These are phyloP conservation scores for Cryptoblepharus egeriae DNA, from an alignment of 2,797 vertebrate genomes.

Conservation along the genomic window DNA sequence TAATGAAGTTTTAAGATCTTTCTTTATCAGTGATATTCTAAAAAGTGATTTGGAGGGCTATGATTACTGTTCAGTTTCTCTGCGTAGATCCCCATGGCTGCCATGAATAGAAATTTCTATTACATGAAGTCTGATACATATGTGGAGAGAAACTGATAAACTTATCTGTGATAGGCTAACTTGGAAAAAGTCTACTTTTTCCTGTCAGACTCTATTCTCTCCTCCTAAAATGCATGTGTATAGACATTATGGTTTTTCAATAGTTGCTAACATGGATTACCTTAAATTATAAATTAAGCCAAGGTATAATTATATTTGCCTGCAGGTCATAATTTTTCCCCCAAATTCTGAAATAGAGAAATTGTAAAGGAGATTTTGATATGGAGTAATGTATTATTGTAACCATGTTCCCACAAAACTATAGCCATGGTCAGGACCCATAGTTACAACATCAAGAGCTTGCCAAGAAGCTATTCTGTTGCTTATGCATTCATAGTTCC, in stretches of 20 bases:
- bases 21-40: not conserved
- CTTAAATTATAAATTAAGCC: not conserved
- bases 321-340: not conserved
- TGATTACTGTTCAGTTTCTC: conserved; percentile 5
- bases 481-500: too few species aligned
- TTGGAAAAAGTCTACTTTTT: not conserved
- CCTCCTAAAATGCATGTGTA: not conserved
- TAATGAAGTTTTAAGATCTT: not conserved
- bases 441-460: too few species aligned
- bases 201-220: not conserved
- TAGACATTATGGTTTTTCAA: not conserved
- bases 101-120: not conserved
- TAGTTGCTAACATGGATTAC: not conserved
- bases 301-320: not conserved
- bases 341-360: not conserved
- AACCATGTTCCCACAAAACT: too few species aligned
- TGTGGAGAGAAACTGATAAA: not conserved
- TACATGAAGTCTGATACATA: not conserved
- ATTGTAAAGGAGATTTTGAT: not conserved
- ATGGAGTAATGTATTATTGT: too few species aligned
- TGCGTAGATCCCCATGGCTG: not conserved
- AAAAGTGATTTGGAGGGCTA: not conserved
- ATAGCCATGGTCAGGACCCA: too few species aligned
- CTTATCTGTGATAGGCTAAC: not conserved
- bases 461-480: too few species aligned